These are phyloP conservation scores for Aphodius sticticus DNA, from an alignment of 2,888 invertebrate genomes.

Conservation along the genomic window DNA sequence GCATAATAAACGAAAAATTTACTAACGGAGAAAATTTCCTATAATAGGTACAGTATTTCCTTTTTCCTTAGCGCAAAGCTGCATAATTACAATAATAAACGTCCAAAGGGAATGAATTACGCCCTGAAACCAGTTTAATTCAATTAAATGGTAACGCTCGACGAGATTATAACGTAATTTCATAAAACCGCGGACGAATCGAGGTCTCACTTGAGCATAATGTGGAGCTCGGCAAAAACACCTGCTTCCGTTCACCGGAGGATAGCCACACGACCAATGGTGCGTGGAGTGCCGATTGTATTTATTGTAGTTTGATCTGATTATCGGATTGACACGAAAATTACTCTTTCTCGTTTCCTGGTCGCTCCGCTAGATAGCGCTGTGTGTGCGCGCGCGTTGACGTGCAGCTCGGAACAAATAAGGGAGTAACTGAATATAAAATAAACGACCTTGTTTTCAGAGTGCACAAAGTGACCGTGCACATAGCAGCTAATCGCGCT, in stretches of 20 bases:
- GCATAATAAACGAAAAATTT: too few relatives aligned
- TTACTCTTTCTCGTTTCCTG: background rate
- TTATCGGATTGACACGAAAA: background rate
- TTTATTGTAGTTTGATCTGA: constrained; percentile 4
- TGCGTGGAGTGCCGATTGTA: background rate
- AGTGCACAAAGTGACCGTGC: background rate
- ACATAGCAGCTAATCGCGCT: background rate
- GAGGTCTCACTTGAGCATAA: too few relatives aligned
- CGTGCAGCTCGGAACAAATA: background rate
- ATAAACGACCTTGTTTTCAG: background rate
- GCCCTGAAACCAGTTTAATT: constrained; percentile 4
- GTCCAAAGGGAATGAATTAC: too few relatives aligned
- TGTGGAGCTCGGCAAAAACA: background rate
- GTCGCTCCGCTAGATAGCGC: background rate
- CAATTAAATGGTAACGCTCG: background rate
- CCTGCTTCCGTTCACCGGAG: background rate
- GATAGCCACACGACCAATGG: background rate
- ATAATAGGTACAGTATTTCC: too few relatives aligned
- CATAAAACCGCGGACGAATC: background rate
- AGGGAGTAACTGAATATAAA: background rate
- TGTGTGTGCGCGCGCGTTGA: background rate
- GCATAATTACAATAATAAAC: too few relatives aligned
- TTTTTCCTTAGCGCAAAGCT: too few relatives aligned
- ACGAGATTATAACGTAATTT: background rate
- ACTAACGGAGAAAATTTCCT: too few relatives aligned